A percentile compares a stretch with the other conserved stretches of the same genome.
These are phyloP conservation scores for Hydrozoanthus gracilis DNA, from an alignment of 92 coral and sea anemone genomes.

Conservation along the genomic window DNA sequence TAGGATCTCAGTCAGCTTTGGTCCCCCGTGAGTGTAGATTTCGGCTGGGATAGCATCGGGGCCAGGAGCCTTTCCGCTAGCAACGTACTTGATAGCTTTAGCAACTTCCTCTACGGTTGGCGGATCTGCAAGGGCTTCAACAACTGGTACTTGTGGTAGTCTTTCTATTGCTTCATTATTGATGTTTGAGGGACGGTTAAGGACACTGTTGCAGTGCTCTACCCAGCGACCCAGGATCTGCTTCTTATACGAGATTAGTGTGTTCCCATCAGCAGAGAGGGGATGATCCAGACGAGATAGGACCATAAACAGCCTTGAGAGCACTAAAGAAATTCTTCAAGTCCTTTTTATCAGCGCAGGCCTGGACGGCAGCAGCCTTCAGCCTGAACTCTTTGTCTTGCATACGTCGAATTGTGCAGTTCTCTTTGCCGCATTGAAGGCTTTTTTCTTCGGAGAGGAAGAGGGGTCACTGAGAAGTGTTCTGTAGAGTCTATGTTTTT, in stretches of 20 bases:
- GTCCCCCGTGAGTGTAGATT: too few relatives aligned
- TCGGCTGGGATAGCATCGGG: constrained; percentile 37
- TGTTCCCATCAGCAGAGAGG: constrained; percentile 12
- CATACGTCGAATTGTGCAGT: constrained; percentile 17
- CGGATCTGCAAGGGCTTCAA: too few relatives aligned
- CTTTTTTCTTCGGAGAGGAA: background rate
- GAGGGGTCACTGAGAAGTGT: too few relatives aligned
- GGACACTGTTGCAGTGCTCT: constrained; percentile 17
- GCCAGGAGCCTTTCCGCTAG: constrained; percentile 26
- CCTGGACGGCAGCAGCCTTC: constrained; percentile 29
- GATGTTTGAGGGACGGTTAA: constrained; percentile 31
- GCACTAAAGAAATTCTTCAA: background rate
- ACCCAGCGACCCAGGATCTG: too few relatives aligned
- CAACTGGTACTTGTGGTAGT: too few relatives aligned
- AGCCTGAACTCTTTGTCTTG: background rate
- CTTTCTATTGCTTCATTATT: constrained; percentile 36
- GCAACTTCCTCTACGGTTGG: background rate
- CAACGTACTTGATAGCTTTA: constrained; percentile 8
- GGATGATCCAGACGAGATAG: background rate
- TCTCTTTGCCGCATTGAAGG: background rate
- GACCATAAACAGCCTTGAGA: too few relatives aligned
- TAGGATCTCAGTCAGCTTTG: too few relatives aligned
- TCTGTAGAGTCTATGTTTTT: constrained; percentile 7
- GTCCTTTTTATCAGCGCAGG: constrained; percentile 38
- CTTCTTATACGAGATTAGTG: background rate